A percentile compares a stretch with the other conserved stretches of the same genome.
Conservation (phyloP, 2,888 invertebrate genomes). For the Dioctria linearis region DNA sequence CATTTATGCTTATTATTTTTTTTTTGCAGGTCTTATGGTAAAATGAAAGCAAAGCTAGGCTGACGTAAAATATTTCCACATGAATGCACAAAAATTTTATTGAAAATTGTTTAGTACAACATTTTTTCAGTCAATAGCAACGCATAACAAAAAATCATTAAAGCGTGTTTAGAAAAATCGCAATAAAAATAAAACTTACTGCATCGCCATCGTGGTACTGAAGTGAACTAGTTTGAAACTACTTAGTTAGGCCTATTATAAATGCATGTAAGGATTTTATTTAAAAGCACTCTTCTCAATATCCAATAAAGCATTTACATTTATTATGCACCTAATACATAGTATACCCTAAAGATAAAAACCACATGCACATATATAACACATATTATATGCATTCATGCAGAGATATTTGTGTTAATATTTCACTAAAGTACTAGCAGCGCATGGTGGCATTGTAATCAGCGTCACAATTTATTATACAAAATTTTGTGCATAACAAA, state of each 20-base stretch:
- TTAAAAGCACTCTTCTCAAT: no score
- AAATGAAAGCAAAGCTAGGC: conserved; percentile 11
- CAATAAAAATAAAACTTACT: conserved; percentile 1
- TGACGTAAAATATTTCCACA: conserved; percentile 10
- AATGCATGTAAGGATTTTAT: neutral
- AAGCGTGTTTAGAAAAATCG: neutral
- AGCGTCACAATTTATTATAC: conserved; percentile 41
- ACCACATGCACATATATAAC: no score
- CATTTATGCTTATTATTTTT: neutral
- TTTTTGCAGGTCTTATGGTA: neutral
- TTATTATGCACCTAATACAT: no score
- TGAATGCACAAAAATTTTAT: conserved; percentile 45
- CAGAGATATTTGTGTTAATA: conserved; percentile 20
- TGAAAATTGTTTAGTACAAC: conserved; percentile 38
- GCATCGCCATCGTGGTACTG: neutral
- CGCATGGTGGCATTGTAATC: neutral
- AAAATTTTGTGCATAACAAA: conserved; percentile 34
- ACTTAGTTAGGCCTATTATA: neutral
- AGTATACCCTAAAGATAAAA: no score
- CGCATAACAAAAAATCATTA: neutral
- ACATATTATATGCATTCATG: neutral
- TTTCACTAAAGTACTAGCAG: neutral
- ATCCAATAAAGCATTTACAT: no score
- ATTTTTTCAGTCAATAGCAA: conserved; percentile 17
- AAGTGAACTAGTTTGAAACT: neutral